Base-by-base conservation (phyloP, 2,888 invertebrate genomes). In the Phania funesta region DNA sequence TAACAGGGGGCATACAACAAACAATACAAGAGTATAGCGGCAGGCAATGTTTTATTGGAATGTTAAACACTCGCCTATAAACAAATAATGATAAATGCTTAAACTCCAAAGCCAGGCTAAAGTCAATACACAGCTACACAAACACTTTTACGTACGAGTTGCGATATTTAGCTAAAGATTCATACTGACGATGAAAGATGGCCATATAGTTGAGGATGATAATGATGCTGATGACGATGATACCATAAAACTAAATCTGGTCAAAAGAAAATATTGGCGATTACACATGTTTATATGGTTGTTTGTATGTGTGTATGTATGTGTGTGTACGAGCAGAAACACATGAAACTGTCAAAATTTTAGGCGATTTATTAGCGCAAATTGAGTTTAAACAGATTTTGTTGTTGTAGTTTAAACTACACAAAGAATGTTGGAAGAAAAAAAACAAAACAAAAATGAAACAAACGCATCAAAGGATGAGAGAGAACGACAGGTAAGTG, bases 301-400 rank as follows among this genome's bases (percentile, higher is more conserved):
- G n/a, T n/a, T 22, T 35, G 7, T 29, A 29, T 5, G 5, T 26
- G 32, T 58, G 44, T 52, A 52, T 79, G 60, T 41, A 20, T 67
- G n/a, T 26, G 22, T 44, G n/a, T 16, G 50, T 54, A 46, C 35
- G 64, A 74, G 24, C 74, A 48, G 46, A 73, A 58, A 77, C 78
- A 78, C 74, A 82, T 71, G 82, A 88, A 89, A 87, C 89, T 89
- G 89, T 89, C 89, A 89, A 84, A 87, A 89, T 88, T 88, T 89
- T 88, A 80, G 88, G 88, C 89, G 88, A 89, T 89, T 89, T 89
- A 89, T 89, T 89, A 87, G 87, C 87, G 87, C 87, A 89, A 89
- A 89, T 89, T 89, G 89, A 89, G 88, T 88, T 89, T 88, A 87
- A 87, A 44, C 88, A 87, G 87, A 87, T 86, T 85, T 76, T 83